Conservation (phyloP, 2,797 vertebrate species). For the Serranus cabrilla region DNA sequence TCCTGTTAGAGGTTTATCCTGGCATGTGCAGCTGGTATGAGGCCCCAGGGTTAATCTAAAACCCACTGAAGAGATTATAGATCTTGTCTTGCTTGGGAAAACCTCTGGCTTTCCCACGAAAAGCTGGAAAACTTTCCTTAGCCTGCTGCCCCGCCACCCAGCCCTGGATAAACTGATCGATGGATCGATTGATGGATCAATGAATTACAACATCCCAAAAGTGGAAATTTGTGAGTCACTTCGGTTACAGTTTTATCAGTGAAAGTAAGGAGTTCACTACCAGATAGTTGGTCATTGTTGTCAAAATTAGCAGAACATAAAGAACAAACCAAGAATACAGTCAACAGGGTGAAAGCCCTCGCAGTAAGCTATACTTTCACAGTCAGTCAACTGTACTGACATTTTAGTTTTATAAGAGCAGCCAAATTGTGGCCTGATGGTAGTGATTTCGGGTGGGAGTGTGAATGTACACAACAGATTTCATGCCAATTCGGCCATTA, state of each 20-base stretch:
- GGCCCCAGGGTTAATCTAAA: no score
- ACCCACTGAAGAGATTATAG: no score
- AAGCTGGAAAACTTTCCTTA: no score
- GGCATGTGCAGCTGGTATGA: no score
- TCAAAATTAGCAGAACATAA: neutral
- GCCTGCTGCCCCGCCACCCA: no score
- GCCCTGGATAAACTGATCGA: no score
- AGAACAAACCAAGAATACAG: neutral
- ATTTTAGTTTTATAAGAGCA: slow-evolving; percentile 8
- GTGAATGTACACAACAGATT: slow-evolving; percentile 37
- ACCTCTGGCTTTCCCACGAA: no score
- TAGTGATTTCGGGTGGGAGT: slow-evolving; percentile 28
- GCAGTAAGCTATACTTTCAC: neutral
- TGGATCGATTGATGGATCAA: no score
- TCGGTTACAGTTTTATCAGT: neutral
- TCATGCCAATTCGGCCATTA: slow-evolving; percentile 10
- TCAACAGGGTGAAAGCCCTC: neutral
- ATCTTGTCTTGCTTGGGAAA: no score
- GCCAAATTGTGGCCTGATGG: slow-evolving; percentile 16
- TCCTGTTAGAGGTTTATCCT: no score
- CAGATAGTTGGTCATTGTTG: neutral
- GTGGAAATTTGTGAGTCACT: neutral
- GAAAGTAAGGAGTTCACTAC: neutral
- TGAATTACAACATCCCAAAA: neutral
- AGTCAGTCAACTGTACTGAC: slow-evolving; percentile 1